These are phyloP conservation scores for Crotalus adamanteus DNA, from an alignment of 2,797 vertebrate species.

Conservation along the genomic window DNA sequence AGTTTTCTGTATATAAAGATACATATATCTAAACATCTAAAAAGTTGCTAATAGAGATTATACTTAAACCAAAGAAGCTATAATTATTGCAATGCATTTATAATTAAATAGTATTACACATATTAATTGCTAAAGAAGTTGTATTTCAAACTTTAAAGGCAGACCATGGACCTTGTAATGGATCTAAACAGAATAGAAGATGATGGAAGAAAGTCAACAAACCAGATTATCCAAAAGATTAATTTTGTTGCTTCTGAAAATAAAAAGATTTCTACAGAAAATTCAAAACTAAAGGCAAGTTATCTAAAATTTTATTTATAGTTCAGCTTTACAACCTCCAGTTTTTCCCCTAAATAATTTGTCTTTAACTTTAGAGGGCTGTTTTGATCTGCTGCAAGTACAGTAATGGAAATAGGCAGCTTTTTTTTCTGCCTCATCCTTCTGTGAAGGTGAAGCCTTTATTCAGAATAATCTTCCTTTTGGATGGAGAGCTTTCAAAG, in stretches of 20 bases:
- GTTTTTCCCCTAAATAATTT: neutral
- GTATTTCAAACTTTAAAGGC: conserved; percentile 66
- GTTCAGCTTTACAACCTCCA: neutral
- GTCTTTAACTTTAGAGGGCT: neutral
- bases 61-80: neutral
- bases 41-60: neutral
- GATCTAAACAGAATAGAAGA: conserved; percentile 72
- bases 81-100: neutral
- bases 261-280: conserved; percentile 72
- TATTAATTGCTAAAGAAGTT: conserved; percentile 19
- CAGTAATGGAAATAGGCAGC: neutral
- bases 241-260: conserved; percentile 70
- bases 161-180: conserved; percentile 72
- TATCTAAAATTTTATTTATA: neutral
- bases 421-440: neutral
- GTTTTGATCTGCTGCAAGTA: neutral
- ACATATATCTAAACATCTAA: neutral
- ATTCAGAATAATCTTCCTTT: neutral
- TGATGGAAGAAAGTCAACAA: conserved; percentile 62
- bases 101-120: neutral
- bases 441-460: neutral
- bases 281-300: conserved; percentile 80
- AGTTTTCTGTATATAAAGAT: neutral
- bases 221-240: conserved; percentile 71
- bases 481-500: neutral